phyloP scores from a whole-genome alignment of 2,113 vertebrate species.

The Salvelinus namaycush region DNA sequence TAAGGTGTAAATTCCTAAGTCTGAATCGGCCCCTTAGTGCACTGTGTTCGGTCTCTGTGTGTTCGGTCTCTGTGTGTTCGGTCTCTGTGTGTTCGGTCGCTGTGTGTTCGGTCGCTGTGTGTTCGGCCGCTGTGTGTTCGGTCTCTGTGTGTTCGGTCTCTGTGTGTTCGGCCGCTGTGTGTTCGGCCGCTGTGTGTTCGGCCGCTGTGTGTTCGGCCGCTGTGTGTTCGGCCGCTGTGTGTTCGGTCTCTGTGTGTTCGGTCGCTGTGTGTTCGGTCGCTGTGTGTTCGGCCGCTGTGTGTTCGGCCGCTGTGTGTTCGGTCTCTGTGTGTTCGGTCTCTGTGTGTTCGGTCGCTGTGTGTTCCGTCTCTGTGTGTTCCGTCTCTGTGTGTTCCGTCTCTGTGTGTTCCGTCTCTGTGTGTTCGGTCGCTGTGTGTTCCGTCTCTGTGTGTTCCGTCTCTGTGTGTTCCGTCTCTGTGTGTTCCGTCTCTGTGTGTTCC shows the following conservation, averaged over 20 bases:
- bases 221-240: constrained; percentile 52
- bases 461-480: constrained; percentile 41
- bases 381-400: constrained; percentile 41
- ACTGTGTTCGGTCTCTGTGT: too few species aligned
- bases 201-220: constrained; percentile 39
- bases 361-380: constrained; percentile 40
- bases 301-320: constrained; percentile 52
- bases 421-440: too few species aligned
- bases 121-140: constrained; percentile 52
- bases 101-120: constrained; percentile 53
- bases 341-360: too few species aligned
- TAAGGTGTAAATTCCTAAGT: too few species aligned
- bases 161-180: constrained; percentile 52
- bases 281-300: constrained; percentile 19
- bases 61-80: constrained; percentile 41
- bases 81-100: constrained; percentile 41
- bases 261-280: too few species aligned
- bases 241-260: constrained; percentile 20
- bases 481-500: too few species aligned
- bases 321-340: too few species aligned
- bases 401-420: too few species aligned
- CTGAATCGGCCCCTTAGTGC: too few species aligned
- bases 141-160: constrained; percentile 41
- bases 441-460: constrained; percentile 42
- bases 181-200: constrained; percentile 52